These are phyloP conservation scores for Eupeodes corollae DNA, from an alignment of 1,140 invertebrate species.

Conservation along the genomic window DNA sequence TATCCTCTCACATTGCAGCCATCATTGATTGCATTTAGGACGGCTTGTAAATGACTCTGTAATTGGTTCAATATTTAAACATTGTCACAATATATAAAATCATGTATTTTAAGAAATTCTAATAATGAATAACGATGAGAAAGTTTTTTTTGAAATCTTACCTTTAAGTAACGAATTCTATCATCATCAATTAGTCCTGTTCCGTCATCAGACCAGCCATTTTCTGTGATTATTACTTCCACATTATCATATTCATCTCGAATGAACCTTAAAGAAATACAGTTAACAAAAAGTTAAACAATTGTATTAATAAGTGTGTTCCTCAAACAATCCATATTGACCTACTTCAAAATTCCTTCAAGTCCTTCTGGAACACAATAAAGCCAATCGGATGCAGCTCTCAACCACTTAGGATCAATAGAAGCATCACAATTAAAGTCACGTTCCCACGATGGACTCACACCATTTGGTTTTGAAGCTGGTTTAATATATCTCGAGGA, in stretches of 20 bases:
- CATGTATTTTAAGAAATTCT: too few relatives aligned
- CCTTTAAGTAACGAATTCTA: conserved; percentile 33
- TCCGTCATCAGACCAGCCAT: conserved; percentile 46
- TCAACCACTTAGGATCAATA: conserved; percentile 36
- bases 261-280: conserved; percentile 44
- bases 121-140: too few relatives aligned
- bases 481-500: conserved; percentile 35
- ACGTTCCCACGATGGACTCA: conserved; percentile 23
- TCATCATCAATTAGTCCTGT: conserved; percentile 42
- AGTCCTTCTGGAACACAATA: conserved; percentile 18
- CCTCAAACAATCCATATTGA: conserved; percentile 19
- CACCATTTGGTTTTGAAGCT: conserved; percentile 2
- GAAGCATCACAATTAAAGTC: conserved; percentile 28
- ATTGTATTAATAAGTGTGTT: not conserved
- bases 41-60: conserved; percentile 47
- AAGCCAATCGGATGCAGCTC: conserved; percentile 38
- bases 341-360: conserved; percentile 44
- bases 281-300: not conserved
- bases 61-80: too few relatives aligned
- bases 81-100: too few relatives aligned
- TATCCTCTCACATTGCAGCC: conserved; percentile 53
- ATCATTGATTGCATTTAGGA: conserved; percentile 53
- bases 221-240: conserved; percentile 55
- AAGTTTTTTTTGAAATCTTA: too few relatives aligned
- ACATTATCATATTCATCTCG: conserved; percentile 47